Evolutionary conservation across 2,888 invertebrate genomes (phyloP), one percentile per base, ranked within the genome.

Genomic region (Rhagium mordax): DNA sequence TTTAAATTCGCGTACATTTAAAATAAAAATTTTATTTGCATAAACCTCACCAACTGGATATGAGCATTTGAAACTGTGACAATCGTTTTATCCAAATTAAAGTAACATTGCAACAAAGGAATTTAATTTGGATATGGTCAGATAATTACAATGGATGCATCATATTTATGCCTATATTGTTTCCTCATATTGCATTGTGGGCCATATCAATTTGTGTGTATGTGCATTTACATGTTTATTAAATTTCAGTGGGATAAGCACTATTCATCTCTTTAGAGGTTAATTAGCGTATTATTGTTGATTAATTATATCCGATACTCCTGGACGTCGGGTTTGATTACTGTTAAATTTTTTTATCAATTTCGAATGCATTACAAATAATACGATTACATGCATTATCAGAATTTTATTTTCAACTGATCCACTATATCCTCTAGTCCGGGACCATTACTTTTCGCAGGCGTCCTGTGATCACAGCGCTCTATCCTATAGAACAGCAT

Each of bases 81-180:
- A 33, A 33, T 33, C 33, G 20, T 20, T 53, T 53, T 53, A 53
- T 53, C 13, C 20, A n/a, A 24, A 55, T 55, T 13, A 55, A 21
- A 21, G 55, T 55, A 41, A 41, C 41, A 41, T n/a, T 21, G 21
- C 13, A 24, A 55, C 21, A 55, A 55, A 55, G 55, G 20, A 55
- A 55, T 55, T 55, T 55, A 55, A 55, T 55, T 21, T 21, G 21
- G n/a, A 55, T 41, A n/a, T 41, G 41, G 41, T 41, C 41, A 41
- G n/a, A 41, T 41, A 41, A 41, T 41, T 41, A 41, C n/a, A 41
- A 41, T n/a, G n/a, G n/a, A n/a, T 41, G 41, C n/a, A 41, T 3
- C n/a, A 41, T 41, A 41, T 41, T 33, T 53, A 53, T 20, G 55
- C 20, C 21, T 27, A 27, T 27, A 57, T 24, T 24, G 15, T 57